Percentiles rank a stretch among this genome's conserved stretches.
Conservation (phyloP, 2,113 vertebrate species). For the Eulemur macaco region DNA sequence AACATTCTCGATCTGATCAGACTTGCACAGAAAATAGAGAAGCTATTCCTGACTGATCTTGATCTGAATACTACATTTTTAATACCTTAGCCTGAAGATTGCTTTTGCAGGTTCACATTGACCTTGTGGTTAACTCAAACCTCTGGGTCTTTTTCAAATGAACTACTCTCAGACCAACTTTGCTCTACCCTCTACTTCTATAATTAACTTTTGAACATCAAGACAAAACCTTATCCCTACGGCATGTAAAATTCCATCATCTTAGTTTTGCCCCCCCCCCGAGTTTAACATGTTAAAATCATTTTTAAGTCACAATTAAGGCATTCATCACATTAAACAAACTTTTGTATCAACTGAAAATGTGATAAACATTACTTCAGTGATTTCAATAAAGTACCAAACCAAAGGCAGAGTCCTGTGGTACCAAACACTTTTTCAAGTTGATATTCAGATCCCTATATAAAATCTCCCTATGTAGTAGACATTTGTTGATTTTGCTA, state of each 20-base stretch:
- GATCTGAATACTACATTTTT: neutral
- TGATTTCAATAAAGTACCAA: neutral
- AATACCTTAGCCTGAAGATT: neutral
- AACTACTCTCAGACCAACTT: neutral
- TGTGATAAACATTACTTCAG: neutral
- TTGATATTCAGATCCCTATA: neutral
- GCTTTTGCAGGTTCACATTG: neutral
- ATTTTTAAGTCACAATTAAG: neutral
- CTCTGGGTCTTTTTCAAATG: neutral
- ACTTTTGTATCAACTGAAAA: neutral
- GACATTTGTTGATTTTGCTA: neutral
- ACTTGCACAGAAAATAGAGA: neutral
- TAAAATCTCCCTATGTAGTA: neutral
- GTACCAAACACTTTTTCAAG: neutral
- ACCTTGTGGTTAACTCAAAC: neutral
- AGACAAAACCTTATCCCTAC: neutral
- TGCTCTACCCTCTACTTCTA: neutral
- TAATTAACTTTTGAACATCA: constrained; percentile 18
- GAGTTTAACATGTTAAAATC: neutral
- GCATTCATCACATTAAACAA: neutral
- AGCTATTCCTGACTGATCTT: neutral
- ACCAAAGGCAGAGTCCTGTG: neutral
- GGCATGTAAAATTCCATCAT: neutral
- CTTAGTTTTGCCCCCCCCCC: neutral
- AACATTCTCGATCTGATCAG: neutral